Evolutionary conservation across 2,797 vertebrate genomes (phyloP), one percentile per base, ranked within the genome.

Genomic region (Parotocinclus haroldoi): DNA sequence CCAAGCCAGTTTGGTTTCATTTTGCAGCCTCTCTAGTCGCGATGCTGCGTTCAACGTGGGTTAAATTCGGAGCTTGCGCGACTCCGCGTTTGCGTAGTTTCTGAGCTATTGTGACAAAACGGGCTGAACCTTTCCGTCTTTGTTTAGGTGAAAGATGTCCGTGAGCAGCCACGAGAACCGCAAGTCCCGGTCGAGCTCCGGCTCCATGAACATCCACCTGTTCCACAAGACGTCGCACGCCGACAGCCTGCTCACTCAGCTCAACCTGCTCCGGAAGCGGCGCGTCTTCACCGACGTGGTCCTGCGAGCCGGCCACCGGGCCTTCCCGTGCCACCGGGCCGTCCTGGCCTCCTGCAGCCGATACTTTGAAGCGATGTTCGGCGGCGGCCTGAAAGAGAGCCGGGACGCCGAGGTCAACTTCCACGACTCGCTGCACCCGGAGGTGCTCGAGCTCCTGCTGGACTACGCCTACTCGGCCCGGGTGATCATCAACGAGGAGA

Each of bases 311-410:
- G 92, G 92, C 0, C 87, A 87, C 74, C 80, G 79, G 5, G 81
- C 79, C 14, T 94, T 94, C 75, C 89, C 89, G 4, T 92, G 91
- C 78, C 92, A 93, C 72, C 83, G 91, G n/a, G 92, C 89, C 0
- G 91, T 94, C 52, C 82, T 94, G 76, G 92, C 91, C 14, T 91
- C 92, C 16, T 93, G 92, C 42, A 93, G 92, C 66, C 87, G 91
- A 3, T 94, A 93, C 66, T 94, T 93, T 14, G 92, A 94, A 78
- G 92, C 92, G 71, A 93, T 94, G 92, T 94, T 94, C 76, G 85
- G 85, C 0, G 84, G 90, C 0, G 92, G 92, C 12, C 86, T 94
- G 37, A 81, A 89, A 74, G 92, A 94, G 82, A 92, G 90, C 49
- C 84, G 84, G 0, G 91, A 92, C 0, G 76, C 78, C 0, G 91